Base-by-base conservation (phyloP, 2,888 invertebrate genomes). In the Melanargia galathea region DNA sequence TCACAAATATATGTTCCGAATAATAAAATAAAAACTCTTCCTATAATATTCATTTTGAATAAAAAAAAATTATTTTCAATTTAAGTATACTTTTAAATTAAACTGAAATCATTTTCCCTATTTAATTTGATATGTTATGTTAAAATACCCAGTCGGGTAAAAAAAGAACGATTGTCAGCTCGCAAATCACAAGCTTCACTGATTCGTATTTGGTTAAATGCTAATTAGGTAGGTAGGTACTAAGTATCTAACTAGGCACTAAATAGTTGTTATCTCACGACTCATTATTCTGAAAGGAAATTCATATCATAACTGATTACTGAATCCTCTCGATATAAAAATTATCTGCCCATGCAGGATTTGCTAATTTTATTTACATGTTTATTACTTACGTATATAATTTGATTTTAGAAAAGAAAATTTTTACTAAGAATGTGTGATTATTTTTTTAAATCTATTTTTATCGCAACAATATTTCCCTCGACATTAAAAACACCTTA, bases 251-350 rank as follows among this genome's bases (percentile, higher is more conserved):
- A n/a, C n/a, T n/a, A n/a, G n/a, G n/a, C n/a, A n/a, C n/a, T n/a
- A n/a, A 75, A 35, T 75, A 75, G 63, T 70, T 71, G 73, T 77
- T 78, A 78, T 77, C 75, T 75, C 60, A 33, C n/a, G n/a, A n/a
- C n/a, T 64, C 62, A 71, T 77, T 80, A 78, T 80, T 78, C 61
- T 79, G 74, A 76, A 81, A 78, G 82, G 83, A 84, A 76, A 80
- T 71, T 72, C 68, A 70, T 70, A 71, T 59, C 38, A 11, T 55
- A 68, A 73, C 76, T 73, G 76, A 11, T 55, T 67, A 73, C 76
- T 73, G 76, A 78, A 80, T 82, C 79, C 79, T 80, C 71, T 68
- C 69, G 81, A 79, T 81, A 81, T 24, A 35, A 69, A 69, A 71
- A 71, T 72, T 73, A 73, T 74, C 75, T 67, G 58, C 56, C 52